Conservation (phyloP, 2,888 invertebrate species). For the Cylindroiulus punctatus region DNA sequence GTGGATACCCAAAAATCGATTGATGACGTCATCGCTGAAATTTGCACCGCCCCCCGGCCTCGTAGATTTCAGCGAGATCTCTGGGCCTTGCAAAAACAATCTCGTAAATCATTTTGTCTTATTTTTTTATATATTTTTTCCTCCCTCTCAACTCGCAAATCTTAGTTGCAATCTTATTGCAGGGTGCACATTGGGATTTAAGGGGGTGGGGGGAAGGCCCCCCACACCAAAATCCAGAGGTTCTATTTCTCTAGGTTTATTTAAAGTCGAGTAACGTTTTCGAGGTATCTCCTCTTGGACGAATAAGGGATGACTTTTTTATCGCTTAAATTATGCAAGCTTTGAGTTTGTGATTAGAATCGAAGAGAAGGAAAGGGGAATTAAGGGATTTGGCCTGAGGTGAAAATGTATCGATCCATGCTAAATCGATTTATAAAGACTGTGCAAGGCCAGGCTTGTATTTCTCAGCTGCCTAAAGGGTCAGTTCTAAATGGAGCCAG, state of each 20-base stretch:
- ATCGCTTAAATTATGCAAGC: constrained; percentile 40
- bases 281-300: constrained; percentile 33
- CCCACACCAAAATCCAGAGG: background rate
- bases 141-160: constrained; percentile 35
- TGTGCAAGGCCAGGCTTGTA: background rate
- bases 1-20: constrained; percentile 38
- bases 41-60: constrained; percentile 23
- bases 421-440: constrained; percentile 30
- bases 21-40: constrained; percentile 35
- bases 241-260: background rate
- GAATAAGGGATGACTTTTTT: constrained; percentile 32
- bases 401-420: background rate
- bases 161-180: constrained; percentile 45
- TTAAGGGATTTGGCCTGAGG: constrained; percentile 39
- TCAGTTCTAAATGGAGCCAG: background rate
- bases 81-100: constrained; percentile 36
- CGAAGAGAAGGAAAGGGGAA: constrained; percentile 42
- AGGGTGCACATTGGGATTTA: background rate
- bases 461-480: background rate
- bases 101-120: constrained; percentile 47
- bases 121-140: constrained; percentile 1
- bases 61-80: background rate
- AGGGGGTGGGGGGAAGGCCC: background rate
- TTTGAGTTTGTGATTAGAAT: constrained; percentile 43
- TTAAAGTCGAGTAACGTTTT: constrained; percentile 39